These are phyloP conservation scores for Phanerotoma sp. DNA, from an alignment of 2,888 invertebrate genomes.

Conservation along the genomic window DNA sequence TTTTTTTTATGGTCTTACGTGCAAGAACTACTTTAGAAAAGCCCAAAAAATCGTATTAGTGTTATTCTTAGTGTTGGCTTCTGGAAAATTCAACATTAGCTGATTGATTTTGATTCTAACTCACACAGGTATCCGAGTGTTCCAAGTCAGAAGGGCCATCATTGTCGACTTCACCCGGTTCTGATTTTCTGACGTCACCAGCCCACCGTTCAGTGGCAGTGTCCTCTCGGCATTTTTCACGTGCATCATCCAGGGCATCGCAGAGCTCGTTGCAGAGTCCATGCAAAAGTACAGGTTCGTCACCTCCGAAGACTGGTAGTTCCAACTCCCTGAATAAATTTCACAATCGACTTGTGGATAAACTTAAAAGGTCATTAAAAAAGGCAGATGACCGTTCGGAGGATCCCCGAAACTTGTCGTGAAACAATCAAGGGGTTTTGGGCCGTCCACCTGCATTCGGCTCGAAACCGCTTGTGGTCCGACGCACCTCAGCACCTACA, in stretches of 20 bases:
- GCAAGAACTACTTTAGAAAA: too few species aligned
- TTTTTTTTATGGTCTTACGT: too few species aligned
- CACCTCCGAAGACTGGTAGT: conserved; percentile 64
- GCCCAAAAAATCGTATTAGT: too few species aligned
- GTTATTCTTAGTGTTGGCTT: background rate
- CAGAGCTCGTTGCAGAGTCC: conserved; percentile 67
- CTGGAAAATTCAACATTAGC: background rate
- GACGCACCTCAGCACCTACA: conserved; percentile 53
- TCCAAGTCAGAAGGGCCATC: conserved; percentile 74
- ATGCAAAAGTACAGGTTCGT: conserved; percentile 67
- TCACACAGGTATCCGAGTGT: conserved; percentile 66
- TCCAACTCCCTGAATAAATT: conserved; percentile 72
- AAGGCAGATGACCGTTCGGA: conserved; percentile 62
- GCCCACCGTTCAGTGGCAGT: conserved; percentile 72
- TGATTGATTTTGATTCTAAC: conserved; percentile 6
- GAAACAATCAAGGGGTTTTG: conserved; percentile 54
- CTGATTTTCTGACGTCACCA: conserved; percentile 61
- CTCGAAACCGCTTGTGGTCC: conserved; percentile 54
- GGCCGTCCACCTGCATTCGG: conserved; percentile 50
- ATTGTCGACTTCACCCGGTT: conserved; percentile 67
- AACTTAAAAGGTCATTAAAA: conserved; percentile 72
- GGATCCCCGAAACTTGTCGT: conserved; percentile 56
- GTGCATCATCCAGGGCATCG: conserved; percentile 66
- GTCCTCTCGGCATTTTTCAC: conserved; percentile 65
- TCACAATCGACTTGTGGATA: conserved; percentile 78